Evolutionary conservation across 2,113 vertebrate genomes (phyloP), one percentile per base, ranked within the genome.

Genomic region (Perca schrenkii): DNA sequence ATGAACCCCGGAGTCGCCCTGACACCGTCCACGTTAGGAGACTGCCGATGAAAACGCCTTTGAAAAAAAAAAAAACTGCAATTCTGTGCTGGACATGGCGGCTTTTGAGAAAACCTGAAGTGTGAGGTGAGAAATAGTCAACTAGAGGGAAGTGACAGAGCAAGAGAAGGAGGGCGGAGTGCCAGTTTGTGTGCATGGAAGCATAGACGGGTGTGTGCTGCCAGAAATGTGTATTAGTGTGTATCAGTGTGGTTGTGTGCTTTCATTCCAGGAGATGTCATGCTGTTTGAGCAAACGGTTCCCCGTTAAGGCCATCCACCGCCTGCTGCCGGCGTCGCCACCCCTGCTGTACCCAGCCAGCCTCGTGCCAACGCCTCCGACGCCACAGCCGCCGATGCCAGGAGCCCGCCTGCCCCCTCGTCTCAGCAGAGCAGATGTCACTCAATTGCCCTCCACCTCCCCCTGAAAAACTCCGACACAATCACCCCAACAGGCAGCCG

Each of bases 251-350:
- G 76, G n/a, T 28, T 46, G 53, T 85, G 94, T 8, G 11, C 96
- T 95, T 96, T 96, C 97, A 97, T 98, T 98, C 97, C 97, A 97
- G 96, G 95, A 97, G 97, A 97, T 97, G 96, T 97, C 97, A 97
- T 95, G 97, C 97, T 98, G 98, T 96, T 97, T 92, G 94, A 94
- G 96, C 97, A 96, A 97, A 95, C 95, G 96, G 91, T 91, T 97
- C 96, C 96, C 95, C 96, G 95, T 96, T 93, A 96, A 96, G 96
- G 96, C 96, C 96, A 94, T 95, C 95, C 95, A 94, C 94, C 96
- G 95, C 95, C 96, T 96, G 96, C 96, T 96, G 96, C 94, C 95
- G 83, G 70, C 77, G 74, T 66, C 86, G 47, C 86, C 88, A 61
- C 90, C 86, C 88, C 93, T 89, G 85, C 93, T 86, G 91, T 85